Percentiles rank a stretch among this genome's conserved stretches.
phyloP scores from a whole-genome alignment of 2,113 vertebrate species.

The Chrysemys picta region DNA sequence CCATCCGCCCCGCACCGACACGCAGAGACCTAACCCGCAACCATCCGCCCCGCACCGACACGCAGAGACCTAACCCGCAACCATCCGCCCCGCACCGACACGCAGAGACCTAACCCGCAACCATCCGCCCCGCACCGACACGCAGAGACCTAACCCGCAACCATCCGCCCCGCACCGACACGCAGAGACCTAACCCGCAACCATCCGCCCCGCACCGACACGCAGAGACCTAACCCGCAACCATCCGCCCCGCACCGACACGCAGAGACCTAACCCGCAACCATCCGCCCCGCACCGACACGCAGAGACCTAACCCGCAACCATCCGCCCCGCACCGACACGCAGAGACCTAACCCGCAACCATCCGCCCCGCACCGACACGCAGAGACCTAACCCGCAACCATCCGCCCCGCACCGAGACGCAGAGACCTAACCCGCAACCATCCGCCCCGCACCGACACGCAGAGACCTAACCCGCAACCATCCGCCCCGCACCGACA shows the following conservation, averaged over 20 bases:
- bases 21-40: no score
- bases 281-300: neutral
- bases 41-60: neutral
- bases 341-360: no score
- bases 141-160: neutral
- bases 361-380: rapidly evolving
- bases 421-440: neutral
- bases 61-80: neutral
- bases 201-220: rapidly evolving
- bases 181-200: neutral
- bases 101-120: neutral
- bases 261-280: neutral
- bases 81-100: neutral
- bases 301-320: neutral
- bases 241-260: rapidly evolving
- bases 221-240: rapidly evolving
- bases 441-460: neutral
- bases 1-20: rapidly evolving
- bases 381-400: rapidly evolving
- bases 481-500: neutral
- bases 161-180: neutral
- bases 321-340: neutral
- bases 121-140: neutral
- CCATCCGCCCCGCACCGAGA: neutral
- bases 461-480: neutral